These are phyloP conservation scores for Rostratula benghalensis DNA, from an alignment of 2,113 vertebrate genomes.

Conservation along the genomic window DNA sequence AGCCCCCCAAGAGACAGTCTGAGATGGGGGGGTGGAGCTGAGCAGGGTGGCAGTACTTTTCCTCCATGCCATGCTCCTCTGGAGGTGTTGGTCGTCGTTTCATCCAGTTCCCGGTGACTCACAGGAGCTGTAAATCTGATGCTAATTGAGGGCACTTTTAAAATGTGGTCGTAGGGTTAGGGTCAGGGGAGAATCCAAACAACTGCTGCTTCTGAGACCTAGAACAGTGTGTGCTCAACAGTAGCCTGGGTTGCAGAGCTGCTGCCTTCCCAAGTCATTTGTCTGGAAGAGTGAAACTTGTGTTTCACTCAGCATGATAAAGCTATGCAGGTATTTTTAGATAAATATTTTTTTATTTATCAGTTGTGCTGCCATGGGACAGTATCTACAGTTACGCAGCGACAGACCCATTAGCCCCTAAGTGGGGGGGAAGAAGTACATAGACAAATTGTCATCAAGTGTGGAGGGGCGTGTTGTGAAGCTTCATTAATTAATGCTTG, in stretches of 20 bases:
- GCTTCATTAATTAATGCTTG: not conserved
- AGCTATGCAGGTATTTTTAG: not conserved
- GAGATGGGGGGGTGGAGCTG: not conserved
- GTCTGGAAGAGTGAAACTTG: not conserved
- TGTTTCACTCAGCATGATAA: not conserved
- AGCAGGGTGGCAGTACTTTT: not conserved
- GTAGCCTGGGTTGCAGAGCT: not conserved
- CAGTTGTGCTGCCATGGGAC: accelerated
- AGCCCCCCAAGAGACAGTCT: accelerated
- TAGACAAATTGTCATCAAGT: not conserved
- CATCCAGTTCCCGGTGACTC: not conserved
- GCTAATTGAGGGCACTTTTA: not conserved
- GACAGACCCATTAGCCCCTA: not conserved
- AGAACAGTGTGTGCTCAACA: accelerated
- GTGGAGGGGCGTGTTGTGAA: not conserved
- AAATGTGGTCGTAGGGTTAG: not conserved
- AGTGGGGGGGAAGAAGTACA: not conserved
- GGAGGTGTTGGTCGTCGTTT: accelerated
- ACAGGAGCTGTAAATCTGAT: not conserved
- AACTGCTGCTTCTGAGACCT: not conserved
- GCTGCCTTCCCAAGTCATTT: not conserved
- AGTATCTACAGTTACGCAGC: not conserved
- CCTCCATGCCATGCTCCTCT: accelerated
- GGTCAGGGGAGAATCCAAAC: not conserved
- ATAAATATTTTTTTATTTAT: not conserved